Evolutionary conservation across 2,888 invertebrate genomes (phyloP).

Genomic region (Harpalus rufipes): DNA sequence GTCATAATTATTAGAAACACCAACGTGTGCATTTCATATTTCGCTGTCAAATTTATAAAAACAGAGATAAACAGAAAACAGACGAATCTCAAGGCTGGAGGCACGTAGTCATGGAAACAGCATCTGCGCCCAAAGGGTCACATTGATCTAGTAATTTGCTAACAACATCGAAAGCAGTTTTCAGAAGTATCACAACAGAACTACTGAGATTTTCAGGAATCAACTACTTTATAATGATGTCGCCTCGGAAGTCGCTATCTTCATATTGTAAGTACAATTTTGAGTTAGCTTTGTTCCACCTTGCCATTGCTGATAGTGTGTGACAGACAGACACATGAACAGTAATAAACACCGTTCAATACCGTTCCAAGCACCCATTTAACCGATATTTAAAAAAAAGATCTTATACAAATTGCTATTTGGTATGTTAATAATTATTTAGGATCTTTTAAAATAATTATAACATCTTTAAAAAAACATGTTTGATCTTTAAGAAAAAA

Average conservation of each 20-base stretch:
- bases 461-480: too few relatives aligned
- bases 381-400: too few relatives aligned
- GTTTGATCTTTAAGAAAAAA: too few relatives aligned
- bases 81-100: conserved; percentile 43
- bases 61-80: conserved; percentile 33
- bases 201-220: conserved; percentile 14
- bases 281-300: background rate
- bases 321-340: too few relatives aligned
- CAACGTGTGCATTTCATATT: conserved; percentile 11
- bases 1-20: background rate
- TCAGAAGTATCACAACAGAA: background rate
- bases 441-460: too few relatives aligned
- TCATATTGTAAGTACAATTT: conserved; percentile 6
- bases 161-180: conserved; percentile 16
- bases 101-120: conserved; percentile 55
- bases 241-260: background rate
- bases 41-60: conserved; percentile 38
- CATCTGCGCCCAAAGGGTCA: conserved; percentile 56
- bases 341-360: too few relatives aligned
- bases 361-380: too few relatives aligned
- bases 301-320: too few relatives aligned
- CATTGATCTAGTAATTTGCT: conserved; percentile 44
- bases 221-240: conserved; percentile 24
- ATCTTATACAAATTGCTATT: too few relatives aligned
- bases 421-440: too few relatives aligned